Evolutionary conservation across 2,797 vertebrate genomes (phyloP).

Genomic region (Acrocephalus scirpaceus): DNA sequence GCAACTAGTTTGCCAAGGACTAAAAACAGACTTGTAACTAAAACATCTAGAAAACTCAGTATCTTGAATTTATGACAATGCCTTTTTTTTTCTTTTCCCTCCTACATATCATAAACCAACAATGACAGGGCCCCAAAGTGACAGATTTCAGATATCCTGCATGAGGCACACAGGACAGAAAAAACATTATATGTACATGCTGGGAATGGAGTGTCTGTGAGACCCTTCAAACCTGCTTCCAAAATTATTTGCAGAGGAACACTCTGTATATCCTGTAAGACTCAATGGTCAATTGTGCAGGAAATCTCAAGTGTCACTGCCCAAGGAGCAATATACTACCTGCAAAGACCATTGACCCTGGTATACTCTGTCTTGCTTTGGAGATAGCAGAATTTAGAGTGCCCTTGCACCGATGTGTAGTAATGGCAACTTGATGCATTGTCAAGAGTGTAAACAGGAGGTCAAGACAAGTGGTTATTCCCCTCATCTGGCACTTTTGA

Average conservation of each 20-base stretch:
- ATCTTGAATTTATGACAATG: not conserved
- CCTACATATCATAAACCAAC: not conserved
- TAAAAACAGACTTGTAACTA: not conserved
- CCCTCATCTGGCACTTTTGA: not conserved
- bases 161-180: not conserved
- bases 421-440: not conserved
- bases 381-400: not conserved
- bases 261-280: not conserved
- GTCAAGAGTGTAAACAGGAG: not conserved
- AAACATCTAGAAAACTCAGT: not conserved
- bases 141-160: not conserved
- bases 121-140: not conserved
- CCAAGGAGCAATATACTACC: not conserved
- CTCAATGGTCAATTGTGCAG: not conserved
- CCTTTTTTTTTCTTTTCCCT: fast-evolving
- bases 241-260: not conserved
- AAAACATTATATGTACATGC: fast-evolving
- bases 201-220: not conserved
- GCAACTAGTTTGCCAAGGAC: not conserved
- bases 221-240: not conserved
- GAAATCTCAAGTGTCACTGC: not conserved
- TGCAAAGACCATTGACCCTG: not conserved
- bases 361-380: not conserved
- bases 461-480: not conserved
- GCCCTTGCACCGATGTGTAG: not conserved